Conservation (phyloP, 2,797 vertebrate species). For the Spea hammondii region DNA sequence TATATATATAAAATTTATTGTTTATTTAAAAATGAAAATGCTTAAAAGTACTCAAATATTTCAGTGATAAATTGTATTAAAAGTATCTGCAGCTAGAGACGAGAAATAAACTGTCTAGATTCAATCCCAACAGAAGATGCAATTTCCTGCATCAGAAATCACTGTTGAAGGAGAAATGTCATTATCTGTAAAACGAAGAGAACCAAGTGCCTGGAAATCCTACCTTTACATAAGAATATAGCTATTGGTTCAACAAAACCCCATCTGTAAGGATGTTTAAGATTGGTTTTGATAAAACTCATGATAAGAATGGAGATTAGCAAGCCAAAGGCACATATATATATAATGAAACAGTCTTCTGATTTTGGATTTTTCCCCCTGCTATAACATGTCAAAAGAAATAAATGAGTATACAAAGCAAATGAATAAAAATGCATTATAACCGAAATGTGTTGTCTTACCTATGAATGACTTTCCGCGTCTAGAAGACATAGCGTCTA, state of each 20-base stretch:
- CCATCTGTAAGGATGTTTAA: slow-evolving; percentile 40
- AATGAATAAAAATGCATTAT: slow-evolving; percentile 38
- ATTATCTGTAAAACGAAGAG: slow-evolving; percentile 50
- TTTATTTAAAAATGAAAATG: neutral
- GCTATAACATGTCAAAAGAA: slow-evolving; percentile 44
- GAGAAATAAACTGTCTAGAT: slow-evolving; percentile 42
- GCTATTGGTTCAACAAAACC: slow-evolving; percentile 33
- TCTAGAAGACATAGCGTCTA: slow-evolving; percentile 10
- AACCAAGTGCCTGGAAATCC: slow-evolving; percentile 36
- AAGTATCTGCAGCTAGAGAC: slow-evolving; percentile 32
- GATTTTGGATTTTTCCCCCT: slow-evolving; percentile 20
- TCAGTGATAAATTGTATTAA: slow-evolving; percentile 36
- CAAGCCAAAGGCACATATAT: slow-evolving; percentile 25
- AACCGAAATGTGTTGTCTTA: slow-evolving; percentile 10
- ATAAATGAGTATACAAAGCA: slow-evolving; percentile 40
- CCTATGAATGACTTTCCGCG: slow-evolving; percentile 15
- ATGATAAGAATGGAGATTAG: slow-evolving; percentile 46
- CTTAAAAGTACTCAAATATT: neutral
- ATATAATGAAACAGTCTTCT: slow-evolving; percentile 47
- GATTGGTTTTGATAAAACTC: slow-evolving; percentile 51
- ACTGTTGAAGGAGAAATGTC: slow-evolving; percentile 49
- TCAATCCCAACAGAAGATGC: slow-evolving; percentile 44
- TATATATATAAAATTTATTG: neutral
- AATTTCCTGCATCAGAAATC: slow-evolving; percentile 52
- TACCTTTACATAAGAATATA: slow-evolving; percentile 52